Conservation (phyloP, 2,888 invertebrate species). For the Quadroppia sp. region DNA sequence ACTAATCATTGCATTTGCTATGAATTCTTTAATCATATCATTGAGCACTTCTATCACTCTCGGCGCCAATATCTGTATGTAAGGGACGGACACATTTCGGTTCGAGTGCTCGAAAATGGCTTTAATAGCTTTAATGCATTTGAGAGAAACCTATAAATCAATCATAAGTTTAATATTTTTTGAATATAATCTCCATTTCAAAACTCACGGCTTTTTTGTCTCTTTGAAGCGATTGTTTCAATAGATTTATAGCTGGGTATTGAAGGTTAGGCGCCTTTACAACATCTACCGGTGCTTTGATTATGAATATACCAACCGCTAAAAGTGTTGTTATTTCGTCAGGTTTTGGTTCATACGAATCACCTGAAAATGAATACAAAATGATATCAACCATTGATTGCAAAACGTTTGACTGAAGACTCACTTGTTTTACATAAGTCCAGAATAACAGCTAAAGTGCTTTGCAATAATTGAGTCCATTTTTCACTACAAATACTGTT, state of each 20-base stretch:
- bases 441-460: conserved; percentile 80
- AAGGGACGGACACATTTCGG: conserved; percentile 67
- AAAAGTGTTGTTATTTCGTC: conserved; percentile 82
- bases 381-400: neutral
- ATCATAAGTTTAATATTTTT: neutral
- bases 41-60: conserved; percentile 62
- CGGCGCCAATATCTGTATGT: conserved; percentile 75
- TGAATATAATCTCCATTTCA: no score
- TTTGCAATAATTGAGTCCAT: conserved; percentile 78
- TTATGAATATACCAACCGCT: conserved; percentile 80
- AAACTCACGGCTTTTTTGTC: conserved; percentile 43
- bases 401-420: conserved; percentile 43
- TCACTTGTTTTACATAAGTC: conserved; percentile 74
- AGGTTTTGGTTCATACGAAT: conserved; percentile 42
- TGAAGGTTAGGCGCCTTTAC: conserved; percentile 74
- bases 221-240: conserved; percentile 66
- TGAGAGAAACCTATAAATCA: conserved; percentile 65
- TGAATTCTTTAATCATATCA: conserved; percentile 64
- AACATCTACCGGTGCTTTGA: conserved; percentile 72
- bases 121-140: conserved; percentile 71
- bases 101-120: conserved; percentile 71
- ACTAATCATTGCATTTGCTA: conserved; percentile 59
- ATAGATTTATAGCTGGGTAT: conserved; percentile 87
- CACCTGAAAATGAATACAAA: conserved; percentile 39
- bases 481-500: conserved; percentile 62